Percentiles rank a stretch among this genome's conserved stretches.
Evolutionary conservation across 2,888 invertebrate species (phyloP).

Genomic region (Tillus elongatus): DNA sequence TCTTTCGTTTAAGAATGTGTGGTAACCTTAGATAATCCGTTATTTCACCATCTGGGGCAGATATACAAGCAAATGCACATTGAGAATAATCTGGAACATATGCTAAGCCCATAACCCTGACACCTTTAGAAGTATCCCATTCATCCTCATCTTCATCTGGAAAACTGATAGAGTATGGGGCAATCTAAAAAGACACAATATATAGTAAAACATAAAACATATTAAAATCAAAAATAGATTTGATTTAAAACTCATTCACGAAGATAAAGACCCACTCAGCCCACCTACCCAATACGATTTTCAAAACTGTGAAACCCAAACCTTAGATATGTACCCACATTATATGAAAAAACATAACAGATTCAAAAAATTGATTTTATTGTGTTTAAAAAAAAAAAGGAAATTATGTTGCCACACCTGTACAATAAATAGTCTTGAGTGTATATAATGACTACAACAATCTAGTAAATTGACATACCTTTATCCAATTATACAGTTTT

Average conservation of each 20-base stretch:
- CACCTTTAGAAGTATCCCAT: conserved; percentile 77
- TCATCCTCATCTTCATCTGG: conserved; percentile 85
- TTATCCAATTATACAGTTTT: conserved; percentile 84
- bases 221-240: too few relatives aligned
- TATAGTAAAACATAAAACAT: conserved; percentile 4
- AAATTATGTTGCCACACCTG: too few relatives aligned
- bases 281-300: too few relatives aligned
- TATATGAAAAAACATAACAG: too few relatives aligned
- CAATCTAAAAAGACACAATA: conserved; percentile 44
- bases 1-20: conserved; percentile 74
- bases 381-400: too few relatives aligned
- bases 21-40: conserved; percentile 84
- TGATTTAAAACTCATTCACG: conserved; percentile 4
- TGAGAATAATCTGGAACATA: conserved; percentile 78
- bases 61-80: conserved; percentile 79
- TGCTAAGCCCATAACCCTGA: conserved; percentile 79
- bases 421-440: too few relatives aligned
- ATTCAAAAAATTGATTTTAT: too few relatives aligned
- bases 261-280: too few relatives aligned
- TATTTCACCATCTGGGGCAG: conserved; percentile 85
- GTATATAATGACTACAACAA: too few relatives aligned
- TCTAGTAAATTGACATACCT: too few relatives aligned
- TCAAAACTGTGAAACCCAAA: too few relatives aligned
- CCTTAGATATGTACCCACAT: too few relatives aligned
- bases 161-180: conserved; percentile 66